Base-by-base conservation (phyloP, 1,140 invertebrate genomes). In the Zaprionus africanus region DNA sequence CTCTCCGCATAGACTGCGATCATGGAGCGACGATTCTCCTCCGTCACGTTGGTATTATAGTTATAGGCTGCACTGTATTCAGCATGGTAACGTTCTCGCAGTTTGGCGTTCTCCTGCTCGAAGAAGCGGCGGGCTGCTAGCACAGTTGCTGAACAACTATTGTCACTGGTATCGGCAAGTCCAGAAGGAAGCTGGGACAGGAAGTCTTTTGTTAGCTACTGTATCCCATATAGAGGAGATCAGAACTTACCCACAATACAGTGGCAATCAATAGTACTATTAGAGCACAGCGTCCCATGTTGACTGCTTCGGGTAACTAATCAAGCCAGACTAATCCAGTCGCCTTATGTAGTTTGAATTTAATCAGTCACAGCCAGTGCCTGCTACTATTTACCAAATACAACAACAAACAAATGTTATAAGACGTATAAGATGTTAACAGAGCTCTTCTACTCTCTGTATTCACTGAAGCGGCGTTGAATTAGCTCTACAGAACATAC, bases 1-100 rank as follows among this genome's bases (percentile, higher is more conserved):
- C 81, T 92, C 4, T 75, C 63, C 1, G 88, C 82, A 54, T 78
- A 78, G 1, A 92, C 68, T 3, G 64, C 72, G 17, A 90, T 86
- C 88, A 91, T 91, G 12, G 75, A 61, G 11, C 64, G 69, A 0
- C 88, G 81, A 64, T 92, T 92, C 0, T 64, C 65, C 34, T 92
- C 91, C 0, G 88, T 90, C 0, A 92, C 91, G 73, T 92, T 92
- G 4, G 86, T 92, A 28, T 91, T 92, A 56, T 92, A 92, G 2
- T 43, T 75, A 31, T 77, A 92, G 5, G 67, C 66, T 7, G 85
- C 70, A 0, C 77, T 43, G 19, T 78, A 81, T 19, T 91, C 85
- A 4, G 72, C 72, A 46, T 84, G 76, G 12, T 73, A 78, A 6
- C 88, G 91, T 49, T 69, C 81, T 6, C 88, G 73, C 15, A 91